Conservation (phyloP, 2,888 invertebrate genomes). For the Clistopyga incitator region DNA sequence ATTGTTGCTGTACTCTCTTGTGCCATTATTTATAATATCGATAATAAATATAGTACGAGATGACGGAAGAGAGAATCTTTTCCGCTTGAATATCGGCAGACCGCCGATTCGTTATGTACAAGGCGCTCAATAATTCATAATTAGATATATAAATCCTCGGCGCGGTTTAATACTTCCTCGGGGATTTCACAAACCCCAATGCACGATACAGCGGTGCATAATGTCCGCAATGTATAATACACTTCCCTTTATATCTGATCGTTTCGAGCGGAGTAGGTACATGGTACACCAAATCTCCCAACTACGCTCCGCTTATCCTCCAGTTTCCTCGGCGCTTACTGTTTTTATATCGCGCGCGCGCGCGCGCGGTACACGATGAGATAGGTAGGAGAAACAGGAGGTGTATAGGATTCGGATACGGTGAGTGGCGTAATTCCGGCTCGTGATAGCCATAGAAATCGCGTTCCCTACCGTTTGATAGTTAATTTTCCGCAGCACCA, state of each 20-base stretch:
- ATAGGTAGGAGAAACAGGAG: slow-evolving; percentile 60
- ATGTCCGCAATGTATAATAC: slow-evolving; percentile 51
- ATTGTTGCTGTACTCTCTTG: slow-evolving; percentile 20
- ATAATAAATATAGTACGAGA: slow-evolving; percentile 36
- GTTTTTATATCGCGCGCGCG: slow-evolving; percentile 64
- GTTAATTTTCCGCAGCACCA: slow-evolving; percentile 68
- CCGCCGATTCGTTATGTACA: slow-evolving; percentile 31
- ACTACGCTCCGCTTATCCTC: slow-evolving; percentile 53
- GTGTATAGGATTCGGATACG: slow-evolving; percentile 41
- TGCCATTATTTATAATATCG: slow-evolving; percentile 49
- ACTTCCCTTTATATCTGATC: slow-evolving; percentile 65
- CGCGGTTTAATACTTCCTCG: slow-evolving; percentile 59
- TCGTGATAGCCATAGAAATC: slow-evolving; percentile 69
- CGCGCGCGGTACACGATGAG: slow-evolving; percentile 52
- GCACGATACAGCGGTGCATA: slow-evolving; percentile 21
- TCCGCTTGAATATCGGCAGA: slow-evolving; percentile 12
- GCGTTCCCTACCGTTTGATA: slow-evolving; percentile 69
- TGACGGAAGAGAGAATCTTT: not conserved
- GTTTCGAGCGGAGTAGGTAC: slow-evolving; percentile 42
- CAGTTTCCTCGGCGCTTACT: slow-evolving; percentile 40
- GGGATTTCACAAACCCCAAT: slow-evolving; percentile 45
- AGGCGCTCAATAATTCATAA: slow-evolving; percentile 60
- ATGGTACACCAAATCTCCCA: slow-evolving; percentile 45
- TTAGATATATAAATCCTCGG: slow-evolving; percentile 60
- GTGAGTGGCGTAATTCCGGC: slow-evolving; percentile 57